Evolutionary conservation across 2,888 invertebrate genomes (phyloP).

Genomic region (Colletes collaris): DNA sequence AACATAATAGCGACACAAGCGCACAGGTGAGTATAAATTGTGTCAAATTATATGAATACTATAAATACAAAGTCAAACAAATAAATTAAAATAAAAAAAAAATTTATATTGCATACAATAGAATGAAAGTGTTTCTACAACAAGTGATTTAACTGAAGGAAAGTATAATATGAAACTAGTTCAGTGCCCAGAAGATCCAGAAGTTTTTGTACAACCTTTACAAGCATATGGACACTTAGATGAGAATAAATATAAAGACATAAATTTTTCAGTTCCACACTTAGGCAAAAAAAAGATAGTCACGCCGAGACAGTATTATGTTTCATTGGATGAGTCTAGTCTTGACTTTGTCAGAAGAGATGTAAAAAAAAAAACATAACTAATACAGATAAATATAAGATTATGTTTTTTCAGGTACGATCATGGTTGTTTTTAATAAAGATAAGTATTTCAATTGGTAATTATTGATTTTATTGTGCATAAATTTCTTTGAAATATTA

Average conservation of each 20-base stretch:
- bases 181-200: conserved; percentile 57
- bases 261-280: conserved; percentile 53
- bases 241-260: conserved; percentile 36
- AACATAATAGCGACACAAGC: neutral
- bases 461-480: conserved; percentile 2
- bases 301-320: conserved; percentile 51
- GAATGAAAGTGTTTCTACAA: neutral
- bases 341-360: conserved; percentile 59
- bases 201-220: conserved; percentile 57
- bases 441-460: conserved; percentile 3
- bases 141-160: conserved; percentile 1
- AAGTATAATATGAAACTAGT: conserved; percentile 29
- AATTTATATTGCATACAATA: conserved; percentile 18
- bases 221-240: conserved; percentile 50
- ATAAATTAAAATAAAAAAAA: conserved; percentile 11
- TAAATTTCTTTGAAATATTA: conserved; percentile 16
- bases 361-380: conserved; percentile 1
- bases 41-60: neutral
- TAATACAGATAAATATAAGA: neutral
- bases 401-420: neutral
- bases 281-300: conserved; percentile 54
- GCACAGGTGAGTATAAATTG: conserved; percentile 30
- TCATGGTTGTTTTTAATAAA: neutral
- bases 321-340: conserved; percentile 28
- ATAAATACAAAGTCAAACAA: neutral